Evolutionary conservation across 2,888 invertebrate species (phyloP).

Genomic region (Gastrophysa polygoni): DNA sequence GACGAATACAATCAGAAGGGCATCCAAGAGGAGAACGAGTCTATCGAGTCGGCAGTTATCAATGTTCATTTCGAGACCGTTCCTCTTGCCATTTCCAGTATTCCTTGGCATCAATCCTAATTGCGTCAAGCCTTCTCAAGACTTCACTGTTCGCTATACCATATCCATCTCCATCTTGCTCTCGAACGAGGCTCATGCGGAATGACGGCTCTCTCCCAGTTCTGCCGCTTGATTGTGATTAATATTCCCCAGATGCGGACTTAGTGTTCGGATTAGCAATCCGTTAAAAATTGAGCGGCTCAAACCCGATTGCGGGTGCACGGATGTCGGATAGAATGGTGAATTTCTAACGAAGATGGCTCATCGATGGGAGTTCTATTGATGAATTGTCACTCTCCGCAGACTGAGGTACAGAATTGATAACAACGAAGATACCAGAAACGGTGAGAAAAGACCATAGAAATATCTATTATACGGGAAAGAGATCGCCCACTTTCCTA

Average conservation of each 20-base stretch:
- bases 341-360: too few species aligned
- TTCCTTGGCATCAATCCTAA: background rate
- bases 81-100: background rate
- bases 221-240: slow-evolving; percentile 52
- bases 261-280: slow-evolving; percentile 41
- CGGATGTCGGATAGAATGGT: background rate
- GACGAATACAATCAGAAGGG: too few species aligned
- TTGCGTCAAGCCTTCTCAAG: background rate
- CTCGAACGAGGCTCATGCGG: slow-evolving; percentile 16
- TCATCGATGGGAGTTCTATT: too few species aligned
- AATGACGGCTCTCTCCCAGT: slow-evolving; percentile 40
- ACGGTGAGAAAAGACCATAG: too few species aligned
- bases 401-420: too few species aligned
- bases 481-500: too few species aligned
- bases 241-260: slow-evolving; percentile 50
- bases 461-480: too few species aligned
- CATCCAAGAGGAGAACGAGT: too few species aligned
- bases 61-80: background rate
- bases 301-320: background rate
- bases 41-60: background rate
- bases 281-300: background rate
- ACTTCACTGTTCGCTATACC: slow-evolving; percentile 14
- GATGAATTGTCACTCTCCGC: too few species aligned
- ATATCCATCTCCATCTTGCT: slow-evolving; percentile 15
- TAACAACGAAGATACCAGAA: too few species aligned